phyloP scores from a whole-genome alignment of 2,797 vertebrate species.

The Girardinus metallicus region DNA sequence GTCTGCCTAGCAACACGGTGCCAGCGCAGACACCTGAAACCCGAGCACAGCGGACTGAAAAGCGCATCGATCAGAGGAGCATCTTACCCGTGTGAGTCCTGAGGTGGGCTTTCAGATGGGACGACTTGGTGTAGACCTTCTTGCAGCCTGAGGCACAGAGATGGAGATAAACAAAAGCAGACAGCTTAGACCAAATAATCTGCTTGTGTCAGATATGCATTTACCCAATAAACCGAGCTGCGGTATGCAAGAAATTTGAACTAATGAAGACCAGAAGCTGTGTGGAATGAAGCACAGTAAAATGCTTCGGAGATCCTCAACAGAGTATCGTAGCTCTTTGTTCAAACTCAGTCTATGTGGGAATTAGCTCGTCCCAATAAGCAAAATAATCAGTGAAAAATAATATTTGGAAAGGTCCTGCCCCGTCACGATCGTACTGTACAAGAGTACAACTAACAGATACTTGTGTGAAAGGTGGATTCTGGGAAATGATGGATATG shows the following conservation, averaged over 20 bases:
- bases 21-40: constrained; percentile 73
- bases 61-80: constrained; percentile 48
- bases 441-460: constrained; percentile 29
- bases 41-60: constrained; percentile 57
- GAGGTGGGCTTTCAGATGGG: constrained; percentile 99
- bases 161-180: constrained; percentile 68
- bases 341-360: constrained; percentile 9
- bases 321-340: not conserved
- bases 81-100: constrained; percentile 98
- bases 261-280: constrained; percentile 64
- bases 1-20: constrained; percentile 82
- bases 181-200: constrained; percentile 51
- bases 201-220: constrained; percentile 55
- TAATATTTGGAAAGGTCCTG: not conserved
- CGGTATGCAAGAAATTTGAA: constrained; percentile 58
- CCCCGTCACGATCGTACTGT: constrained; percentile 6
- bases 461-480: constrained; percentile 31
- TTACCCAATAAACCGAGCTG: constrained; percentile 48
- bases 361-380: not conserved
- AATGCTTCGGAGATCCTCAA: constrained; percentile 29
- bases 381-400: not conserved
- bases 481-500: constrained; percentile 49
- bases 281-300: constrained; percentile 33
- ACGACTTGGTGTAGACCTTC: constrained; percentile 99
- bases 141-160: constrained; percentile 88